These are phyloP conservation scores for Zonitis immaculata DNA, from an alignment of 2,888 invertebrate species.

Conservation along the genomic window DNA sequence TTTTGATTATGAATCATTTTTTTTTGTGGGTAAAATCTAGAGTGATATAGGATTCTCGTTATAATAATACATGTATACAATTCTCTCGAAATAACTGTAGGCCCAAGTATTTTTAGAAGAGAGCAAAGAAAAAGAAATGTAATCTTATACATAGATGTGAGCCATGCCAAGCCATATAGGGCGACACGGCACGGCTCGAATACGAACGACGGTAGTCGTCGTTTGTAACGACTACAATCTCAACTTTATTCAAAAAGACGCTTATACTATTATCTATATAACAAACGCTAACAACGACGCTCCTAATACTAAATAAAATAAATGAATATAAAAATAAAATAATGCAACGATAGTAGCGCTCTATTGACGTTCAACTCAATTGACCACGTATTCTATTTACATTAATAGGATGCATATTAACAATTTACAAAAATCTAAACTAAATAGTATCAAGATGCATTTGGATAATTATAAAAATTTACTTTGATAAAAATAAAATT, in stretches of 20 bases:
- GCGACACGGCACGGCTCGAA: conserved; percentile 46
- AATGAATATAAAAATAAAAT: background rate
- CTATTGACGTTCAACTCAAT: conserved; percentile 22
- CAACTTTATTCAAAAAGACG: conserved; percentile 10
- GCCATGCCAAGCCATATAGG: conserved; percentile 51
- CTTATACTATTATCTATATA: conserved; percentile 5
- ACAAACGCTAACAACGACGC: conserved; percentile 1
- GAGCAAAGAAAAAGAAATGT: conserved; percentile 49
- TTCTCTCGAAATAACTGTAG: conserved; percentile 48
- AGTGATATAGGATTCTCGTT: conserved; percentile 43
- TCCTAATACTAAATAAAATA: background rate
- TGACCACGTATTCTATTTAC: conserved; percentile 36
- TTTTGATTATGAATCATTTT: background rate
- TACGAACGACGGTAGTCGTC: conserved; percentile 39
- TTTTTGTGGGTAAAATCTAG: background rate
- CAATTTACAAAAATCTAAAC: conserved; percentile 28
- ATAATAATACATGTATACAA: conserved; percentile 46
- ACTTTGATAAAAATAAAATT: conserved; percentile 5
- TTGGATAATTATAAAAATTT: conserved; percentile 12
- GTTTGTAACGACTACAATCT: conserved; percentile 28
- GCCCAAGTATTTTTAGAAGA: conserved; percentile 48
- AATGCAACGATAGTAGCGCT: conserved; percentile 22
- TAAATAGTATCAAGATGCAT: conserved; percentile 16
- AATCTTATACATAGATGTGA: conserved; percentile 49
- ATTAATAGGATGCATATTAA: conserved; percentile 32